A percentile compares a stretch with the other conserved stretches of the same genome.
phyloP scores from a whole-genome alignment of 1,140 invertebrate species.

The Potamilus streckersoni region DNA sequence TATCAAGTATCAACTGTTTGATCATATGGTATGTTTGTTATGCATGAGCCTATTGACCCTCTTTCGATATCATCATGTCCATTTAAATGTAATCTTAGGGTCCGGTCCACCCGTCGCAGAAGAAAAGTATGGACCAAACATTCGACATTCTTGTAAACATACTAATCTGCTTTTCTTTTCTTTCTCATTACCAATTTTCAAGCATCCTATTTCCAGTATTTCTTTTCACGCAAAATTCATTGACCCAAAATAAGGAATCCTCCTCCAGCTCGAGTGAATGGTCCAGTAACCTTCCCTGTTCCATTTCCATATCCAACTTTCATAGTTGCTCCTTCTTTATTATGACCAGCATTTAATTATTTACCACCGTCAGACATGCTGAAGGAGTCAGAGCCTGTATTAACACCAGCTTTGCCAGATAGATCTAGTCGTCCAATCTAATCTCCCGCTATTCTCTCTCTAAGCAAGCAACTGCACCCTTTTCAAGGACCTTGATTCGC shows the following conservation, averaged over 20 bases:
- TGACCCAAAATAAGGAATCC: not conserved
- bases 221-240: not conserved
- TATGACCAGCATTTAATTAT: too few relatives aligned
- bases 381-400: not conserved
- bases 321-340: too few relatives aligned
- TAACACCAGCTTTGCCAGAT: not conserved
- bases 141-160: too few relatives aligned
- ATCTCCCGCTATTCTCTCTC: not conserved
- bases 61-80: not conserved
- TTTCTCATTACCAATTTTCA: not conserved
- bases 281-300: not conserved
- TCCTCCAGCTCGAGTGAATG: not conserved
- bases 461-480: too few relatives aligned
- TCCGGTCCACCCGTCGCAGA: not conserved
- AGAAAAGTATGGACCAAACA: too few relatives aligned
- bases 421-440: too few relatives aligned
- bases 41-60: not conserved
- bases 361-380: not conserved
- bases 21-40: not conserved
- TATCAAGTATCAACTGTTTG: constrained; percentile 13
- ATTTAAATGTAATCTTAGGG: not conserved
- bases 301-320: too few relatives aligned
- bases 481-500: too few relatives aligned
- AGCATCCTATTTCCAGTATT: not conserved
- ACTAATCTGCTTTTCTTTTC: not conserved